Evolutionary conservation across 1,140 invertebrate genomes (phyloP).

Genomic region (Drosophila neocordata): DNA sequence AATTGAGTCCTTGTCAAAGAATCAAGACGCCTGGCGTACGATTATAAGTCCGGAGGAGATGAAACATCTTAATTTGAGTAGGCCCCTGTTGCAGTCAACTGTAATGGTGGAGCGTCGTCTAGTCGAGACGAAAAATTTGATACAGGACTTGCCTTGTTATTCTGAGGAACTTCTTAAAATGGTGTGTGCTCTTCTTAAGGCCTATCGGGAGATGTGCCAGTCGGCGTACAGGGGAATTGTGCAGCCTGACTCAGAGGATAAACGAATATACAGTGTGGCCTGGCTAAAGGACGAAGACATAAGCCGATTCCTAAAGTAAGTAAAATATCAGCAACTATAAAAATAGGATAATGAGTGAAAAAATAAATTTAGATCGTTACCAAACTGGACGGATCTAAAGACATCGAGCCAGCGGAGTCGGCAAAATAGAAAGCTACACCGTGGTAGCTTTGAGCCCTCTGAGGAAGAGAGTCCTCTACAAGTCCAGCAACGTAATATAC

Average conservation of each 20-base stretch:
- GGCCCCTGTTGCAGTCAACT: slow-evolving; percentile 87
- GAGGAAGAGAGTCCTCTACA: slow-evolving; percentile 90
- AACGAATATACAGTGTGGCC: slow-evolving; percentile 91
- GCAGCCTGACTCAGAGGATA: slow-evolving; percentile 91
- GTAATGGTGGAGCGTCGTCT: slow-evolving; percentile 89
- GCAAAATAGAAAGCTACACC: slow-evolving; percentile 74
- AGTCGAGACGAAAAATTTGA: slow-evolving; percentile 87
- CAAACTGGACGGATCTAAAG: slow-evolving; percentile 92
- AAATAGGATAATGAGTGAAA: too few relatives aligned
- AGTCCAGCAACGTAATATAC: slow-evolving; percentile 90
- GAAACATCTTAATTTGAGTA: slow-evolving; percentile 85
- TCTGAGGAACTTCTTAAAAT: slow-evolving; percentile 81
- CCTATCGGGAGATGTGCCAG: slow-evolving; percentile 90
- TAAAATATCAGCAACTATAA: not conserved
- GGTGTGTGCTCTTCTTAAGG: slow-evolving; percentile 84
- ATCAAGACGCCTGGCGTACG: slow-evolving; percentile 89
- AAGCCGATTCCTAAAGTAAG: slow-evolving; percentile 91
- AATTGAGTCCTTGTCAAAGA: slow-evolving; percentile 88
- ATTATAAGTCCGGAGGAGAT: slow-evolving; percentile 88
- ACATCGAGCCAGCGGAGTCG: slow-evolving; percentile 83
- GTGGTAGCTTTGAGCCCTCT: slow-evolving; percentile 83
- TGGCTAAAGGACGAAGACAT: slow-evolving; percentile 98
- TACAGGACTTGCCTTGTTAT: slow-evolving; percentile 87
- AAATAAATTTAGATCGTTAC: slow-evolving; percentile 86
- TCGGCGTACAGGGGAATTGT: slow-evolving; percentile 90